A percentile compares a stretch with the other conserved stretches of the same genome.
Evolutionary conservation across 2,888 invertebrate genomes (phyloP).

Genomic region (Acrobasis consociella): DNA sequence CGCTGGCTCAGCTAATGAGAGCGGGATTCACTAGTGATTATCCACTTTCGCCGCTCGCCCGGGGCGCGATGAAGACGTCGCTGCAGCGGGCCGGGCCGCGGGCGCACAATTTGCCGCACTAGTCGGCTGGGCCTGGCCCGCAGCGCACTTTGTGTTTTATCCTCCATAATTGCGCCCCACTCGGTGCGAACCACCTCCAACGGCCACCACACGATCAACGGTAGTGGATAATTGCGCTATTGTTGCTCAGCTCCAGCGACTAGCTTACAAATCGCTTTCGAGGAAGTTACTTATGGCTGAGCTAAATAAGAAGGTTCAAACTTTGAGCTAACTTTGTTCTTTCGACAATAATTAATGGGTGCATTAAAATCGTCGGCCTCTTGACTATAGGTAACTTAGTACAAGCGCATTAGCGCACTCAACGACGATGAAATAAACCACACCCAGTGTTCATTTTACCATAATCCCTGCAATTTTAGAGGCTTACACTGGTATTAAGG

Average conservation of each 20-base stretch:
- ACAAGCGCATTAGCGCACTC: slow-evolving; percentile 12
- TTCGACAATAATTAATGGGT: slow-evolving; percentile 70
- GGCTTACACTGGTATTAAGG: background rate
- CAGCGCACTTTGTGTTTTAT: slow-evolving; percentile 72
- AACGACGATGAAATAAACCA: slow-evolving; percentile 19
- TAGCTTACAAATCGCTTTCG: slow-evolving; percentile 62
- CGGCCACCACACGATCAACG: slow-evolving; percentile 63
- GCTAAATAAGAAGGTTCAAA: slow-evolving; percentile 66
- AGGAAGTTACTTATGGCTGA: slow-evolving; percentile 56
- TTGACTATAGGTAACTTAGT: slow-evolving; percentile 35
- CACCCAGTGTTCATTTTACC: slow-evolving; percentile 14
- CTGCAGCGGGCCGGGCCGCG: slow-evolving; percentile 48
- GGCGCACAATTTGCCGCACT: slow-evolving; percentile 70
- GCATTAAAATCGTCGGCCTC: slow-evolving; percentile 41
- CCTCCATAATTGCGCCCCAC: slow-evolving; percentile 69
- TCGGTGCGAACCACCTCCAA: slow-evolving; percentile 55
- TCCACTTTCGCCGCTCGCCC: slow-evolving; percentile 75
- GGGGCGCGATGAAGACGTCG: slow-evolving; percentile 76
- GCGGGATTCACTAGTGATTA: slow-evolving; percentile 78
- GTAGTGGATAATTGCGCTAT: slow-evolving; percentile 77
- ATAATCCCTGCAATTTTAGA: slow-evolving; percentile 6
- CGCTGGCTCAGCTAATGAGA: slow-evolving; percentile 76
- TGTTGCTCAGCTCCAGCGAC: slow-evolving; percentile 62
- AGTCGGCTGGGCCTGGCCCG: slow-evolving; percentile 56
- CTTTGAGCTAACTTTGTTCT: slow-evolving; percentile 60